Evolutionary conservation across 2,888 invertebrate genomes (phyloP).

Genomic region (Arctia plantaginis): DNA sequence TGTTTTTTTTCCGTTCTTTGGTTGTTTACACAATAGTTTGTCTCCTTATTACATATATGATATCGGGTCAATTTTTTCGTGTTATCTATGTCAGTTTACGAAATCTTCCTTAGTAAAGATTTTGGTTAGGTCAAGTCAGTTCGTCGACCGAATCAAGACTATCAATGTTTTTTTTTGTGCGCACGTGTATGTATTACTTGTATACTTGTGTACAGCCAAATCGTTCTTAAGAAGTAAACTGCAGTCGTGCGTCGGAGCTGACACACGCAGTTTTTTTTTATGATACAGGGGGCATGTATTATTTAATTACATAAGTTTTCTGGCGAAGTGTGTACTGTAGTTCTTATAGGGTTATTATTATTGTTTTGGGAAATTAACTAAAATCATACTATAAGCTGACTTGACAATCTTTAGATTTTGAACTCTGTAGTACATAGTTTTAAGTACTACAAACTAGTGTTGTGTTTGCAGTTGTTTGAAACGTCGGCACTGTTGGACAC

Average conservation of each 20-base stretch:
- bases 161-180: no score
- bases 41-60: background rate
- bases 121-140: background rate
- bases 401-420: background rate
- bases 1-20: background rate
- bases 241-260: no score
- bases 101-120: background rate
- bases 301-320: no score
- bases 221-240: no score
- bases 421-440: background rate
- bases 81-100: background rate
- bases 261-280: no score
- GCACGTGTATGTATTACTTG: no score
- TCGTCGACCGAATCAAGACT: background rate
- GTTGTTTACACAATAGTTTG: background rate
- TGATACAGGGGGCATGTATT: no score
- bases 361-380: no score
- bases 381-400: no score
- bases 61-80: background rate
- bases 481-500: slow-evolving; percentile 92
- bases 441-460: background rate
- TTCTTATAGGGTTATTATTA: no score
- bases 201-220: no score
- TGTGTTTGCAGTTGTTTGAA: slow-evolving; percentile 88
- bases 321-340: no score